Evolutionary conservation across 1,140 invertebrate species (phyloP).

Genomic region (Orussus abietinus): DNA sequence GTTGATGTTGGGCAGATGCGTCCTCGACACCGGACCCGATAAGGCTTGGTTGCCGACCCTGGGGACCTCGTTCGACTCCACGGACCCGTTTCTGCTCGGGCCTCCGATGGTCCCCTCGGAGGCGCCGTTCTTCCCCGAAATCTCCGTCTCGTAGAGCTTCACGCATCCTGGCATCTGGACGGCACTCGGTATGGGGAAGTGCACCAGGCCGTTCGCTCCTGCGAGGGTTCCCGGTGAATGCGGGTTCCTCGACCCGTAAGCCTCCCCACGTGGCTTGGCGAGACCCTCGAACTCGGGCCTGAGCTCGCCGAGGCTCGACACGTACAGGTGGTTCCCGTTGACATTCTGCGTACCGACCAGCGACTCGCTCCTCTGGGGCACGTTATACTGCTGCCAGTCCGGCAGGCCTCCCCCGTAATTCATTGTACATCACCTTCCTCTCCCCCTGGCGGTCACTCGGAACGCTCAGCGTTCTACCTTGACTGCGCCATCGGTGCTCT

Average conservation of each 20-base stretch:
- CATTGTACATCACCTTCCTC: slow-evolving; percentile 43
- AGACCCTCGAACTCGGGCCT: slow-evolving; percentile 24
- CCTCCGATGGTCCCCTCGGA: slow-evolving; percentile 2
- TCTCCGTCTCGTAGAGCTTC: too few species aligned
- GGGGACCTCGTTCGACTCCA: slow-evolving; percentile 19
- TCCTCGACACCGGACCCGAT: slow-evolving; percentile 19
- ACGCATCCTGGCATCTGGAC: too few species aligned
- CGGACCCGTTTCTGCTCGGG: slow-evolving; percentile 10
- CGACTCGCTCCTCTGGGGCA: slow-evolving; percentile 32
- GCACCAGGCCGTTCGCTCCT: too few species aligned
- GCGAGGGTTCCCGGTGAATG: slow-evolving; percentile 21
- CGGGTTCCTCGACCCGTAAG: slow-evolving; percentile 20
- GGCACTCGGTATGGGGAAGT: slow-evolving; percentile 1
- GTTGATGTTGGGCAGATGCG: slow-evolving; percentile 25
- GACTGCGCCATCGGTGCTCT: too few species aligned
- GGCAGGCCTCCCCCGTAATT: slow-evolving; percentile 42
- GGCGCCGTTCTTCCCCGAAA: too few species aligned
- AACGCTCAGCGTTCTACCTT: too few species aligned
- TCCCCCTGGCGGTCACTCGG: too few species aligned
- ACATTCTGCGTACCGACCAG: slow-evolving; percentile 24
- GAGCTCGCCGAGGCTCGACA: slow-evolving; percentile 26
- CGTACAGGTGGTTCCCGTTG: slow-evolving; percentile 26
- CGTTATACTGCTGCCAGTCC: slow-evolving; percentile 46
- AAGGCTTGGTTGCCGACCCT: too few species aligned
- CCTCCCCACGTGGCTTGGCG: slow-evolving; percentile 30